phyloP scores from a whole-genome alignment of 2,797 vertebrate species.

The Pitangus sulphuratus region DNA sequence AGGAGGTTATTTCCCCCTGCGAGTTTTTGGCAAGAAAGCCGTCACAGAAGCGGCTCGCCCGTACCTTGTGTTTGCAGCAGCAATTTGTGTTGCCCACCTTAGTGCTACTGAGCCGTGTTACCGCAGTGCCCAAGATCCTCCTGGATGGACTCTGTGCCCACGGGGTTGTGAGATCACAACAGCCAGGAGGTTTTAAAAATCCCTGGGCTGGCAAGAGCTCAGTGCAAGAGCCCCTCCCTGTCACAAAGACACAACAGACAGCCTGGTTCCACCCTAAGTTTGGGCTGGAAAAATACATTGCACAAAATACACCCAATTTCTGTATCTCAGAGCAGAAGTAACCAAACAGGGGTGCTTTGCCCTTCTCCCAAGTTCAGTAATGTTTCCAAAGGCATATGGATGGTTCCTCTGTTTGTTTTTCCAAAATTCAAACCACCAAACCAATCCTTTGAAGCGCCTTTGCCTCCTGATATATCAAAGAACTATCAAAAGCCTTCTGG shows the following conservation, averaged over 20 bases:
- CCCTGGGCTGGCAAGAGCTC: neutral
- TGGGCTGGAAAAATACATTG: neutral
- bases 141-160: neutral
- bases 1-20: neutral
- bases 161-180: rapidly evolving
- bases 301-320: neutral
- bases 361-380: neutral
- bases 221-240: neutral
- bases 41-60: neutral
- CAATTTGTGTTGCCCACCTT: neutral
- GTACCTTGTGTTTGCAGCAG: too few species aligned
- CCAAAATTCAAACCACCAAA: neutral
- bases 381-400: neutral
- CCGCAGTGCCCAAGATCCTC: rapidly evolving
- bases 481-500: neutral
- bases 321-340: neutral
- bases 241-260: neutral
- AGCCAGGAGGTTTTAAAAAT: neutral
- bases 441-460: neutral
- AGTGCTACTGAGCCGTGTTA: rapidly evolving
- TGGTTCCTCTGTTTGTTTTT: neutral
- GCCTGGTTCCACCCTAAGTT: neutral
- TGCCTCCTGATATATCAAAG: neutral
- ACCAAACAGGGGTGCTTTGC: neutral
- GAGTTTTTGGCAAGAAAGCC: neutral